Evolutionary conservation across 1,140 invertebrate genomes (phyloP).

Genomic region (Stenopsyche tienmushanensis): DNA sequence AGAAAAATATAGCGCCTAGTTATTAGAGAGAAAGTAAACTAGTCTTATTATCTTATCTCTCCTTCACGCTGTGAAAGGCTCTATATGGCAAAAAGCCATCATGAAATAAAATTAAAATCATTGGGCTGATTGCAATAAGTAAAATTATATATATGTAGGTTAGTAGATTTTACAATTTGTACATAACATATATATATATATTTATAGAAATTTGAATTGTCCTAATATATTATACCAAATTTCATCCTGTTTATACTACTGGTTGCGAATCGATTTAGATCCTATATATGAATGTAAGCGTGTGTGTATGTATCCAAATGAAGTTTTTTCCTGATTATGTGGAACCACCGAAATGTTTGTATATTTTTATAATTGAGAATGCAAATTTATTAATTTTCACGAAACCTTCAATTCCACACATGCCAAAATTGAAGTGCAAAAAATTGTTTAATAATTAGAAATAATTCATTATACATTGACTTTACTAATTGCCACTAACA

Average conservation of each 20-base stretch:
- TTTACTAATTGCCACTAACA: no score
- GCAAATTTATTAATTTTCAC: no score
- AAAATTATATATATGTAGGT: slow-evolving; percentile 6
- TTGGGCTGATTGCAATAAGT: slow-evolving; percentile 28
- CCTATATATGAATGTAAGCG: not conserved
- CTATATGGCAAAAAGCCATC: slow-evolving; percentile 5
- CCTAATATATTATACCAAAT: slow-evolving; percentile 23
- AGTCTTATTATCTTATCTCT: slow-evolving; percentile 24
- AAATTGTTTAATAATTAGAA: not conserved
- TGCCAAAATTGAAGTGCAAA: not conserved
- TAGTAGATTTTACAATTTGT: slow-evolving; percentile 9
- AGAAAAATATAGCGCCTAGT: not conserved
- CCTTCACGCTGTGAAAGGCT: slow-evolving; percentile 11
- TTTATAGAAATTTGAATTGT: no score
- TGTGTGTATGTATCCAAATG: not conserved
- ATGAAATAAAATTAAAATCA: slow-evolving; percentile 1
- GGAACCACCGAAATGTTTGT: slow-evolving; percentile 12
- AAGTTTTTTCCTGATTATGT: not conserved
- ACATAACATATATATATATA: slow-evolving; percentile 13
- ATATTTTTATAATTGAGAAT: slow-evolving; percentile 23
- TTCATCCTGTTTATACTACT: slow-evolving; percentile 10
- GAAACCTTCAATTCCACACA: not conserved
- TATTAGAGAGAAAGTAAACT: slow-evolving; percentile 12
- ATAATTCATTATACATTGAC: no score
- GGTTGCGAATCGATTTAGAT: not conserved